These are phyloP conservation scores for Acropora yongei DNA, from an alignment of 64 coral and sea anemone genomes.

Conservation along the genomic window DNA sequence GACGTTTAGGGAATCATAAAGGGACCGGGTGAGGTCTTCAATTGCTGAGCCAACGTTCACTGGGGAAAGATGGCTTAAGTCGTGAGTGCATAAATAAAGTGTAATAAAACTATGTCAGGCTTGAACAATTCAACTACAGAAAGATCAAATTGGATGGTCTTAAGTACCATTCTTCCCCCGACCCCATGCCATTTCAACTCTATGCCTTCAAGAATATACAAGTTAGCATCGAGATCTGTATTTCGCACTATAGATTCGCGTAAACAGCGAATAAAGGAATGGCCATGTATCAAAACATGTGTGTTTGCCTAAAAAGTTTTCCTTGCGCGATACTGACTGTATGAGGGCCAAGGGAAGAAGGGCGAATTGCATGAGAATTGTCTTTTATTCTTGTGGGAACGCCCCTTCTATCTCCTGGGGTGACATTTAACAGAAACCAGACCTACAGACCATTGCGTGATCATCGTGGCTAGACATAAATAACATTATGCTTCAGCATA, in stretches of 20 bases:
- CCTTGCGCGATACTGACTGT: not conserved
- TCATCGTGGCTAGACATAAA: not conserved
- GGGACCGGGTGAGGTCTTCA: not conserved
- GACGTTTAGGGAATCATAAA: not conserved
- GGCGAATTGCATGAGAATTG: not conserved
- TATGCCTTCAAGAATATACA: no score
- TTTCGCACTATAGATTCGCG: no score
- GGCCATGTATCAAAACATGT: no score
- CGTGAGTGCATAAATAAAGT: slow-evolving; percentile 15
- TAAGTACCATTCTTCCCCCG: slow-evolving; percentile 7
- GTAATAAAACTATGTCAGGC: slow-evolving; percentile 47
- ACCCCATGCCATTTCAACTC: slow-evolving; percentile 3
- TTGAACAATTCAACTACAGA: not conserved
- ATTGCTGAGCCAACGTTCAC: slow-evolving; percentile 8
- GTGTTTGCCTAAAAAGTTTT: not conserved
- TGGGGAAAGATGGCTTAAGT: not conserved
- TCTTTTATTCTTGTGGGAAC: not conserved
- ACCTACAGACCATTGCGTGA: not conserved
- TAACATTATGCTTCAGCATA: not conserved
- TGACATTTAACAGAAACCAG: not conserved
- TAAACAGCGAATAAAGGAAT: no score
- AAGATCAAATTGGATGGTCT: not conserved
- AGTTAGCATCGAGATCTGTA: no score
- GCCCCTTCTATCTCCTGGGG: not conserved
- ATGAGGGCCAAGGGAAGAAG: slow-evolving; percentile 7